Base-by-base conservation (phyloP, 2,113 vertebrate genomes). In the Scalopus aquaticus region DNA sequence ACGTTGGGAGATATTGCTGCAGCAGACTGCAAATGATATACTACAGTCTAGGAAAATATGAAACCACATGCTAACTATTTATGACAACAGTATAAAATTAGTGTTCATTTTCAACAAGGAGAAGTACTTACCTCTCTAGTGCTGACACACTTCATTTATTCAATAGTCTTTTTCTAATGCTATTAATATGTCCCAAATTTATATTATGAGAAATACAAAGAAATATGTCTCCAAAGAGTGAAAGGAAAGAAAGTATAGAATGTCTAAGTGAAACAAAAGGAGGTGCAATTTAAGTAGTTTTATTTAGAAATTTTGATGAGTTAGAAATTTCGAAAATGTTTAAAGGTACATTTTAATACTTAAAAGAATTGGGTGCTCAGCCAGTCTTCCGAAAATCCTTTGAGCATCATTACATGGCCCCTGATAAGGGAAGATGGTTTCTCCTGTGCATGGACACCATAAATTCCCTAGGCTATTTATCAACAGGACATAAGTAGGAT, bases 381-480 rank as follows among this genome's bases (percentile, higher is more conserved):
- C 22, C 19, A 80, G 17, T 12, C 60, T 88, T 88, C 46, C 92
- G 83, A 81, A 44, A 70, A 65, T 46, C 17, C 35, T 90, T 3
- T 37, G 22, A 95, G 32, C 69, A 84, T 70, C 35, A 54, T 60
- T 72, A 67, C 15, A 20, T 62, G 22, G n/a, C 65, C 20, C 10
- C 70, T 79, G 74, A 83, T 22, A 79, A 37, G 32, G 6, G 44
- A 60, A 79, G 44, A 74, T 86, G 2, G 6, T 88, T 92, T 85
- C 67, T 82, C 32, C 28, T 90, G 28, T 49, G 24, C 20, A 28
- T 9, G 5, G 62, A 62, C 83, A 78, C 56, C 32, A 8, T 65
- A 56, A 76, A 91, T 95, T 95, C 64, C 44, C 56, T 37, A 44
- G 64, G 44, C 74, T 93, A 74, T 89, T 93, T 86, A 86, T 95